Percentiles rank a stretch among this genome's conserved stretches.
phyloP scores from a whole-genome alignment of 2,797 vertebrate species.

The Pteronotus mesoamericanus region DNA sequence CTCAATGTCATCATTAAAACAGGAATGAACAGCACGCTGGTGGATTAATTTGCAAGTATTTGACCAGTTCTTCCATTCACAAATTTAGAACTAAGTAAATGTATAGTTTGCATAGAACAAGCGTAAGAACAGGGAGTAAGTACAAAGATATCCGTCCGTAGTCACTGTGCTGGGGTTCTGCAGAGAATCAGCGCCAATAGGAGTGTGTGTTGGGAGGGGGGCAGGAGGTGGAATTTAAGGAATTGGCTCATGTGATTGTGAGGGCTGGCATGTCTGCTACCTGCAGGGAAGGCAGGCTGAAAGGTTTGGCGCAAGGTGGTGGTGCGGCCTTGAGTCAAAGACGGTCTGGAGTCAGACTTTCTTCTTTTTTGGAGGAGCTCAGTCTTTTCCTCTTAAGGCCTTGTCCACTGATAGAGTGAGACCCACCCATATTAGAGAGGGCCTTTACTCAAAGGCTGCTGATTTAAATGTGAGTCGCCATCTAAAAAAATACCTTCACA shows the following conservation, averaged over 20 bases:
- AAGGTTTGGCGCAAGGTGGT: neutral
- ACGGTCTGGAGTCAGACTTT: neutral
- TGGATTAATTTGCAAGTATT: neutral
- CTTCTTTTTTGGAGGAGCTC: neutral
- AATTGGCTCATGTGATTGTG: neutral
- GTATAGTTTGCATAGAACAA: neutral
- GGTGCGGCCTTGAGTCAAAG: neutral
- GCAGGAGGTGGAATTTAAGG: neutral
- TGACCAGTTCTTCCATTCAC: neutral
- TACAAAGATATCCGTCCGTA: neutral
- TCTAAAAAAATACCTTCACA: neutral
- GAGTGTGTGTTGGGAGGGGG: rapidly evolving
- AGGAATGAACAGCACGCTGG: neutral
- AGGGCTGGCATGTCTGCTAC: neutral
- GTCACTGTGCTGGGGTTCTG: neutral
- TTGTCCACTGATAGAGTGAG: neutral
- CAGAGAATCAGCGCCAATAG: neutral
- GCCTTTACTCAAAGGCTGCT: neutral
- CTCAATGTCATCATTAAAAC: neutral
- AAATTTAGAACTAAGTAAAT: conserved; percentile 4
- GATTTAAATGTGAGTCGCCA: neutral
- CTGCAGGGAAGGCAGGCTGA: neutral
- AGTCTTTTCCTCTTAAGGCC: neutral
- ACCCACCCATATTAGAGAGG: neutral
- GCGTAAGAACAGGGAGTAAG: neutral